A percentile compares a stretch with the other conserved stretches of the same genome.
phyloP scores from a whole-genome alignment of 2,888 invertebrate species.

The Resseliella maxima region DNA sequence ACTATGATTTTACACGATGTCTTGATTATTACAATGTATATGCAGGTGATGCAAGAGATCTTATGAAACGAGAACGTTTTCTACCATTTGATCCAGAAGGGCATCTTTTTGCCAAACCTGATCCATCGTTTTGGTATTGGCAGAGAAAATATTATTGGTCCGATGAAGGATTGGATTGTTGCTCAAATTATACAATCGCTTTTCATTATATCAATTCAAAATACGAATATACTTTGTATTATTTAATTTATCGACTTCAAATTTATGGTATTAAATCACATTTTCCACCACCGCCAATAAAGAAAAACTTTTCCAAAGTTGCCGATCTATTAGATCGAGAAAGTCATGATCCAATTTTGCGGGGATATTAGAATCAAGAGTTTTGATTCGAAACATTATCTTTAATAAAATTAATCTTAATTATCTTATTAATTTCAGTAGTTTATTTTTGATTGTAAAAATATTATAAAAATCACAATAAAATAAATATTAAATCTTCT shows the following conservation, averaged over 20 bases:
- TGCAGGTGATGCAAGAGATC: slow-evolving; percentile 87
- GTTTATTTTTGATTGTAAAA: too few species aligned
- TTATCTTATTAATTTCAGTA: too few species aligned
- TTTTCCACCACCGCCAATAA: background rate
- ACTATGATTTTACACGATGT: background rate
- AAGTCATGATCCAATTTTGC: background rate
- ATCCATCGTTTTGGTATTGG: slow-evolving; percentile 20
- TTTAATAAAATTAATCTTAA: too few species aligned
- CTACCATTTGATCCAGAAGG: slow-evolving; percentile 91
- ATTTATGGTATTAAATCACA: slow-evolving; percentile 73
- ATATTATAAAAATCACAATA: too few species aligned
- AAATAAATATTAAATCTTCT: too few species aligned
- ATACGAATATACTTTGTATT: slow-evolving; percentile 95
- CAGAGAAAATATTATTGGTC: background rate
- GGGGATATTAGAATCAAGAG: background rate
- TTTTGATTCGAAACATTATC: background rate
- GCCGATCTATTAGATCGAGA: background rate
- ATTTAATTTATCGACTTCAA: slow-evolving; percentile 92
- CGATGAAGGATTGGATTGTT: slow-evolving; percentile 80
- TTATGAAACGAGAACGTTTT: slow-evolving; percentile 83
- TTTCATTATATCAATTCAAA: slow-evolving; percentile 95
- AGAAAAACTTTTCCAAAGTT: background rate
- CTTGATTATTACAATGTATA: slow-evolving; percentile 83
- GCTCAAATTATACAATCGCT: slow-evolving; percentile 93
- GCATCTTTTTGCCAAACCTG: slow-evolving; percentile 74